Base-by-base conservation (phyloP, 2,888 invertebrate species). In the Alentia gelatinosa region DNA sequence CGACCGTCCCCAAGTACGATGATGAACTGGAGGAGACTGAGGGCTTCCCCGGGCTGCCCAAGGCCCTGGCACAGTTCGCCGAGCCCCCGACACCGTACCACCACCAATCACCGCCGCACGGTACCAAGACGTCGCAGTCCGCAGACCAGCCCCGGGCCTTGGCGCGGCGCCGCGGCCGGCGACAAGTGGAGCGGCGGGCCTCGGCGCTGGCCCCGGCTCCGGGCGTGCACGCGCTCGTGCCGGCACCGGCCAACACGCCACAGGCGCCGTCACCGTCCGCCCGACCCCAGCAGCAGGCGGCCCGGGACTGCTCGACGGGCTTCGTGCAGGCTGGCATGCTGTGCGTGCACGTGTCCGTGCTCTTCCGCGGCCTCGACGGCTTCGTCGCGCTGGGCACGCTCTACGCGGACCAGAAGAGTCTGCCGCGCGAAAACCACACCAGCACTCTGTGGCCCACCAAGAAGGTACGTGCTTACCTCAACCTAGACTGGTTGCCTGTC, bases 311-410 rank as follows among this genome's bases (percentile, higher is more conserved):
- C 50, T 47, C 86, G 9, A 33, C 42, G 30, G 86, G 86, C 3
- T 42, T 26, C 30, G 50, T 86, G 12, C 86, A 86, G 86, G 86
- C 26, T 3, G 86, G 86, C 26, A 50, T 33, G 15, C 33, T 86
- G 15, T 86, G 86, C 30, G 50, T 86, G 26, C 86, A 86, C 30
- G 86, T 86, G 47, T 86, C 86, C 1, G 86, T 86, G 26, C 86
- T 86, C 9, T 86, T 86, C 47, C 19, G 86, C 15, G 86, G 86
- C 5, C 42, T 86, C 3, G 86, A 86, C 50, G 50, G 86, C 47
- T 47, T 86, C 47, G 86, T 86, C 26, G 50, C 42, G 9, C 86
- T 86, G 1, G 86, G 86, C 12, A 86, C 86, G 30, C 30, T 86
- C 4, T 86, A 86, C 47, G 86, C 86, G 7, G 86, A 86, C 30